Percentiles rank a stretch among this genome's conserved stretches.
These are phyloP conservation scores for Halesus radiatus DNA, from an alignment of 1,140 invertebrate species.

Conservation along the genomic window DNA sequence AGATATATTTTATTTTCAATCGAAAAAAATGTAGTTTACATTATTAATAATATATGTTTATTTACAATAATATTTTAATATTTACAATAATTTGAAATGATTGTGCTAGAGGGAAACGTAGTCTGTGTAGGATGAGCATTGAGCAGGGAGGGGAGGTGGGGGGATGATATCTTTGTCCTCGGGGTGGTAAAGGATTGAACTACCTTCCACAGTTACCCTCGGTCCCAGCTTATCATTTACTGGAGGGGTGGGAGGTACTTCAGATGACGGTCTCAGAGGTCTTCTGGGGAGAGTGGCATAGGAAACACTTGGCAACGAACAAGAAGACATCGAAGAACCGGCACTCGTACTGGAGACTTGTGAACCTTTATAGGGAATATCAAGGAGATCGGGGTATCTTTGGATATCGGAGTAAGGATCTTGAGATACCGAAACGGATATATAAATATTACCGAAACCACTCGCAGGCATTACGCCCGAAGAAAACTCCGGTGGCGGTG, in stretches of 20 bases:
- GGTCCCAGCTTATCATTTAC: constrained; percentile 92
- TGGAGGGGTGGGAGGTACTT: constrained; percentile 67
- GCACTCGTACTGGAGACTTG: constrained; percentile 64
- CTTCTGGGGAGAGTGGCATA: constrained; percentile 76
- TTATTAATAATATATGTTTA: constrained; percentile 35
- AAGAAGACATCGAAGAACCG: constrained; percentile 56
- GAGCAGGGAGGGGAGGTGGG: constrained; percentile 45
- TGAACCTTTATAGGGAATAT: constrained; percentile 75
- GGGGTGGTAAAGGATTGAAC: constrained; percentile 84
- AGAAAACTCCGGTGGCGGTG: constrained; percentile 63
- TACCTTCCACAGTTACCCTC: constrained; percentile 87
- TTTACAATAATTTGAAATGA: constrained; percentile 51
- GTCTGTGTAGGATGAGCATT: constrained; percentile 51
- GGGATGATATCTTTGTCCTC: constrained; percentile 65
- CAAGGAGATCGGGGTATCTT: constrained; percentile 83
- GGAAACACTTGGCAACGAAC: constrained; percentile 63
- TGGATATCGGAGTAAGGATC: constrained; percentile 74
- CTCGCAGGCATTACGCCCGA: constrained; percentile 53
- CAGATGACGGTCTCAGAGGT: constrained; percentile 64
- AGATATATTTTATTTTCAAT: constrained; percentile 47
- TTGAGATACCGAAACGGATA: constrained; percentile 80
- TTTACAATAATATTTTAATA: constrained; percentile 45
- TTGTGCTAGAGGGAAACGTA: constrained; percentile 55
- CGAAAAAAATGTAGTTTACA: constrained; percentile 44
- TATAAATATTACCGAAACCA: constrained; percentile 80